phyloP scores from a whole-genome alignment of 2,888 invertebrate genomes.

The Rhamnusium bicolor region DNA sequence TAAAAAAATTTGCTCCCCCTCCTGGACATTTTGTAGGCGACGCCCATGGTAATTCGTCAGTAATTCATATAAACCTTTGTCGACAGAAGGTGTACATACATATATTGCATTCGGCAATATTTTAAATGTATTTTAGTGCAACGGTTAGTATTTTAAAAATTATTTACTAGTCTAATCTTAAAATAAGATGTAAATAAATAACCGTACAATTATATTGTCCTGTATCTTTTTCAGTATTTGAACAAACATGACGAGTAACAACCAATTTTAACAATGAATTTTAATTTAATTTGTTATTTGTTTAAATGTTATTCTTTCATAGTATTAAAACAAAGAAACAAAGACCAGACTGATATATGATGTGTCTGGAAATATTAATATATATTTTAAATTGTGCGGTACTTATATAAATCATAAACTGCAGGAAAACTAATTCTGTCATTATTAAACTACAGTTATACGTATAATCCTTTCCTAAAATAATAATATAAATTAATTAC shows the following conservation, averaged over 20 bases:
- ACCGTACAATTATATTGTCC: neutral
- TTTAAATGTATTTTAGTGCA: too few relatives aligned
- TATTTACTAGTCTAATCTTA: too few relatives aligned
- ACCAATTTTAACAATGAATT: neutral
- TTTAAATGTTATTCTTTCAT: neutral
- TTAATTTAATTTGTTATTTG: neutral
- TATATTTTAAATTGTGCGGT: neutral
- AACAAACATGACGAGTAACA: neutral
- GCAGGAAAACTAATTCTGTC: conserved; percentile 34
- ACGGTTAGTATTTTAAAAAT: too few relatives aligned
- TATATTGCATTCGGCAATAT: too few relatives aligned
- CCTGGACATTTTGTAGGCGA: too few relatives aligned
- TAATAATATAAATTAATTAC: too few relatives aligned
- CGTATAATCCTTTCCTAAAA: too few relatives aligned
- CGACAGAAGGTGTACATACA: too few relatives aligned
- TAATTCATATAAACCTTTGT: too few relatives aligned
- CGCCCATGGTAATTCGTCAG: too few relatives aligned
- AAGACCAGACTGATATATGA: neutral
- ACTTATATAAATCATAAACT: conserved; percentile 27
- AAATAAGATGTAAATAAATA: neutral
- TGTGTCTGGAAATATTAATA: neutral
- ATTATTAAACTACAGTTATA: neutral
- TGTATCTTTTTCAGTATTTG: neutral
- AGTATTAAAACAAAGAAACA: neutral
- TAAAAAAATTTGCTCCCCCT: too few relatives aligned